Percentiles rank a stretch among this genome's conserved stretches.
phyloP scores from a whole-genome alignment of 1,140 invertebrate species.

The Dufourea novaeangliae region DNA sequence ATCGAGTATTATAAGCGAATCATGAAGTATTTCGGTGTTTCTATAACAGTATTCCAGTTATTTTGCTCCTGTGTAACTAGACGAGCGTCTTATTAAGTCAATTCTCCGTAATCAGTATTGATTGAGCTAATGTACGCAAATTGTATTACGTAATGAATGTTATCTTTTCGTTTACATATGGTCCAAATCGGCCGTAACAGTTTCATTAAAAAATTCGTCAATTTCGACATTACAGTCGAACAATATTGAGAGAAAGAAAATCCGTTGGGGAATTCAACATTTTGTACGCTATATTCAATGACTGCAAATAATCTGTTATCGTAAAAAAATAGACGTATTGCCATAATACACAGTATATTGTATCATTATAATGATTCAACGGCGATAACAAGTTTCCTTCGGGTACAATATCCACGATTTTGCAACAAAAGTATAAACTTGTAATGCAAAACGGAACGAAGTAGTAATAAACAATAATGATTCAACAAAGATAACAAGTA shows the following conservation, averaged over 20 bases:
- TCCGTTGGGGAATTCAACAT: neutral
- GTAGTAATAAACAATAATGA: no score
- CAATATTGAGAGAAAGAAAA: neutral
- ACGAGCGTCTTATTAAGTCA: constrained; percentile 7
- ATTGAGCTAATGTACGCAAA: neutral
- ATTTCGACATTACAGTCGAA: neutral
- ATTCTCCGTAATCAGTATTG: constrained; percentile 12
- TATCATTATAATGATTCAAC: no score
- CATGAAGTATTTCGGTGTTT: neutral
- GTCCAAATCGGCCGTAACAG: neutral
- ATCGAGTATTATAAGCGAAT: neutral
- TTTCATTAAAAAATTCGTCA: neutral
- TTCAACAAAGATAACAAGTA: neutral
- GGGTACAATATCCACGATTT: neutral
- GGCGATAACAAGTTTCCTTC: neutral
- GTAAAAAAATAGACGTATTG: neutral
- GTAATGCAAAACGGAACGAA: no score
- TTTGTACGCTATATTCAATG: neutral
- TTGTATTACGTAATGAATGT: constrained; percentile 20
- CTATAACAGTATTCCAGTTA: neutral
- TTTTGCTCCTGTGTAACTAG: neutral
- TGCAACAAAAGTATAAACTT: no score
- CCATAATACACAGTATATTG: no score
- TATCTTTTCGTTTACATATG: neutral
- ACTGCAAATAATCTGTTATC: neutral